Evolutionary conservation across 1,140 invertebrate genomes (phyloP).

Genomic region (Drosophila murphyi): DNA sequence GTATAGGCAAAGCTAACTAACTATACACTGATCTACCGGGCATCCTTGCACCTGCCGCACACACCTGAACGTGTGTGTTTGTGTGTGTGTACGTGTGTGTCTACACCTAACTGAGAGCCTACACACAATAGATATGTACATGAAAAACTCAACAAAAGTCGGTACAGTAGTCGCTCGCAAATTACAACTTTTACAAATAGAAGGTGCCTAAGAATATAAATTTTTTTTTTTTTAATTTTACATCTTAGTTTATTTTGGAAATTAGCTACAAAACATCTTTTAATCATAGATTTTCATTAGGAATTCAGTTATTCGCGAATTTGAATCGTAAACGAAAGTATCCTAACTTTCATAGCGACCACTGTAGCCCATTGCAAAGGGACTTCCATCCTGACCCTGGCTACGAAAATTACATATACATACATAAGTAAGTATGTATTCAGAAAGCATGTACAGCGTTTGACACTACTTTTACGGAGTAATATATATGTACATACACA

Average conservation of each 20-base stretch:
- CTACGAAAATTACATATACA: slow-evolving; percentile 40
- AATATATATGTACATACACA: slow-evolving; percentile 30
- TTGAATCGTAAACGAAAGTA: neutral
- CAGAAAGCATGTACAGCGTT: slow-evolving; percentile 32
- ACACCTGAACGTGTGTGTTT: neutral
- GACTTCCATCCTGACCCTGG: slow-evolving; percentile 68
- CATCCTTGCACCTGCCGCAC: slow-evolving; percentile 33
- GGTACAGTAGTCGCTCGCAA: neutral
- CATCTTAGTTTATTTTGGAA: neutral
- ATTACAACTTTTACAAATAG: neutral
- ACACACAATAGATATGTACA: slow-evolving; percentile 24
- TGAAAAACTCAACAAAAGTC: slow-evolving; percentile 54
- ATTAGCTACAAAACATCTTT: neutral
- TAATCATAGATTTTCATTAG: neutral
- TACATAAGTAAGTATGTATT: slow-evolving; percentile 29
- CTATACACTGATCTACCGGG: slow-evolving; percentile 19
- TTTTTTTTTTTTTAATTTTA: neutral
- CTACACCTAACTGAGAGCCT: slow-evolving; percentile 13
- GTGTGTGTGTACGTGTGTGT: slow-evolving; percentile 4
- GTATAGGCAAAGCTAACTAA: slow-evolving; percentile 17
- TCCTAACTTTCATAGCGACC: neutral
- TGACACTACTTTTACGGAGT: slow-evolving; percentile 75
- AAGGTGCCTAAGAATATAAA: neutral
- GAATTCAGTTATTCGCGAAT: neutral
- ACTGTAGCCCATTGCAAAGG: slow-evolving; percentile 50